phyloP scores from a whole-genome alignment of 1,140 invertebrate genomes.

The Mylabris phalerata region DNA sequence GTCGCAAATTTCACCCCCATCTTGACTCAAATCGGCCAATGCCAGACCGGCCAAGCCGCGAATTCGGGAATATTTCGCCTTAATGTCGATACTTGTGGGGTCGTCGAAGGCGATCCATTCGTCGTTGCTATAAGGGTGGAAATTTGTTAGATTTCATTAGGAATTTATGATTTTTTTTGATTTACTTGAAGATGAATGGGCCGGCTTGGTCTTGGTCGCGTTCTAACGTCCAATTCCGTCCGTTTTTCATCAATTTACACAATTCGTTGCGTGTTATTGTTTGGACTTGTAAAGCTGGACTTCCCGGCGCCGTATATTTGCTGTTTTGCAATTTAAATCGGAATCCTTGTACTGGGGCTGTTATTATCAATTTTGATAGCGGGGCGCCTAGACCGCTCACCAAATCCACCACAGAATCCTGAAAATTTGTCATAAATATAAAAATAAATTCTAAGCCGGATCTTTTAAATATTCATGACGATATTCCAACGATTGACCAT shows the following conservation, averaged over 20 bases:
- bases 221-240: conserved; percentile 64
- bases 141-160: background rate
- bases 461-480: background rate
- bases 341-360: conserved; percentile 59
- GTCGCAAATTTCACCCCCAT: conserved; percentile 43
- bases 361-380: conserved; percentile 60
- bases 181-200: conserved; percentile 63
- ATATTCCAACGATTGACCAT: too few relatives aligned
- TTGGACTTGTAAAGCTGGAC: conserved; percentile 49
- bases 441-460: background rate
- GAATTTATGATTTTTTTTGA: too few relatives aligned
- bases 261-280: conserved; percentile 53
- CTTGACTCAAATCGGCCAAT: conserved; percentile 44
- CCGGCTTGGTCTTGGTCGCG: conserved; percentile 72
- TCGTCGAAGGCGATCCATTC: conserved; percentile 76
- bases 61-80: conserved; percentile 56
- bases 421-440: background rate
- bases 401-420: conserved; percentile 70
- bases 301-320: conserved; percentile 60
- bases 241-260: conserved; percentile 52
- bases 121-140: conserved; percentile 43
- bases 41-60: conserved; percentile 50
- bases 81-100: conserved; percentile 61
- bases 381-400: conserved; percentile 63
- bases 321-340: conserved; percentile 58